A percentile compares a stretch with the other conserved stretches of the same genome.
phyloP scores from a whole-genome alignment of 2,113 vertebrate species.

The Leptobrachium leishanense region DNA sequence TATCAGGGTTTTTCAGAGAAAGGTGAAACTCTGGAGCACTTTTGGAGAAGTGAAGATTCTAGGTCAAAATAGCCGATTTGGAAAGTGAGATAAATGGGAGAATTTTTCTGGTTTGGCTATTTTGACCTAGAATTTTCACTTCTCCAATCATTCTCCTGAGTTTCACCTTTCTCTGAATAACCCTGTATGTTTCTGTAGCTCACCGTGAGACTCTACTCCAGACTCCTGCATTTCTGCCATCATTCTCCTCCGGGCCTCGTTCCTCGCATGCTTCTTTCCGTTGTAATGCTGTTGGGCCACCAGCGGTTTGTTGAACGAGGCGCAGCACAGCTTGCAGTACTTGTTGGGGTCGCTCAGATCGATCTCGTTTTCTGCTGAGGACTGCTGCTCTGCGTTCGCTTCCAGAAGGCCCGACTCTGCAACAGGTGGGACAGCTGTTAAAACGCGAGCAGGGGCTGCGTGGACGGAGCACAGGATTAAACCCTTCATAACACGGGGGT shows the following conservation, averaged over 20 bases:
- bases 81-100: no score
- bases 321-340: constrained; percentile 72
- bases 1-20: no score
- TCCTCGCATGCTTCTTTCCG: constrained; percentile 81
- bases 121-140: no score
- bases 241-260: constrained; percentile 66
- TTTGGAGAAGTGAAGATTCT: no score
- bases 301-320: constrained; percentile 73
- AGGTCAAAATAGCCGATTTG: no score
- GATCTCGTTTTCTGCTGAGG: constrained; percentile 17
- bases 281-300: constrained; percentile 76
- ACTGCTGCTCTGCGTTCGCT: constrained; percentile 45
- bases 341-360: constrained; percentile 71
- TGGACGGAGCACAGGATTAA: no score
- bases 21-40: no score
- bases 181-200: constrained; percentile 26
- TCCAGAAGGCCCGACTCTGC: constrained; percentile 47
- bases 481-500: no score
- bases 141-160: no score
- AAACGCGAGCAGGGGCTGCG: background rate
- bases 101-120: no score
- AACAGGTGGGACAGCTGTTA: constrained; percentile 13
- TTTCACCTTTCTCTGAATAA: no score
- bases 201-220: constrained; percentile 54
- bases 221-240: constrained; percentile 66